These are phyloP conservation scores for Hirtodrosophila confusa DNA, from an alignment of 2,888 invertebrate genomes.

Conservation along the genomic window DNA sequence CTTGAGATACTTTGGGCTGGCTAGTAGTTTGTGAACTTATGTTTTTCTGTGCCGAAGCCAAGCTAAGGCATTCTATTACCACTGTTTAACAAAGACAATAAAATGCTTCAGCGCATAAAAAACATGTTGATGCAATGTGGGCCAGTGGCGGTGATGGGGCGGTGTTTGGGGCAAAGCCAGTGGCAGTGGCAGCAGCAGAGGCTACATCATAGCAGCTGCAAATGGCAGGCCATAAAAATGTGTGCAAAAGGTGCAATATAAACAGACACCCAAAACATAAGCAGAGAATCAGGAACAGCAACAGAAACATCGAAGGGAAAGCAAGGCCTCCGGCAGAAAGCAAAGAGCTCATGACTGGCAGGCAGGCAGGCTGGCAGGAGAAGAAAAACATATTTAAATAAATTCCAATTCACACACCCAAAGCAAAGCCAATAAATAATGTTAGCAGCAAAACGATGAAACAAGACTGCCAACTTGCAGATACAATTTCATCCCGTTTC, in stretches of 20 bases:
- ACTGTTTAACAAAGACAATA: conserved; percentile 74
- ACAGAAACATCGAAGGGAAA: conserved; percentile 25
- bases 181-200: conserved; percentile 1
- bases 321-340: conserved; percentile 9
- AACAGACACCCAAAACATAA: conserved; percentile 13
- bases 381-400: conserved; percentile 72
- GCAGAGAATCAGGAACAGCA: conserved; percentile 5
- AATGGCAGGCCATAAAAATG: conserved; percentile 77
- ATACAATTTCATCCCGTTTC: conserved; percentile 25
- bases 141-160: conserved; percentile 3
- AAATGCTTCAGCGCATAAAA: conserved; percentile 56
- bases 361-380: not conserved
- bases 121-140: conserved; percentile 32
- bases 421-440: conserved; percentile 73
- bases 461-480: conserved; percentile 31
- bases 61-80: conserved; percentile 65
- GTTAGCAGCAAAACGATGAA: conserved; percentile 49
- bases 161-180: not conserved
- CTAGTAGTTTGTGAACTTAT: conserved; percentile 27
- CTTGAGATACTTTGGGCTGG: conserved; percentile 27
- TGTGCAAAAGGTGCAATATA: conserved; percentile 49
- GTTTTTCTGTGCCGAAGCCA: conserved; percentile 25
- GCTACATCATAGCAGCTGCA: conserved; percentile 59
- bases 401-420: conserved; percentile 68
- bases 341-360: conserved; percentile 1